phyloP scores from a whole-genome alignment of 2,797 vertebrate species.

The Pipistrellus nathusii region DNA sequence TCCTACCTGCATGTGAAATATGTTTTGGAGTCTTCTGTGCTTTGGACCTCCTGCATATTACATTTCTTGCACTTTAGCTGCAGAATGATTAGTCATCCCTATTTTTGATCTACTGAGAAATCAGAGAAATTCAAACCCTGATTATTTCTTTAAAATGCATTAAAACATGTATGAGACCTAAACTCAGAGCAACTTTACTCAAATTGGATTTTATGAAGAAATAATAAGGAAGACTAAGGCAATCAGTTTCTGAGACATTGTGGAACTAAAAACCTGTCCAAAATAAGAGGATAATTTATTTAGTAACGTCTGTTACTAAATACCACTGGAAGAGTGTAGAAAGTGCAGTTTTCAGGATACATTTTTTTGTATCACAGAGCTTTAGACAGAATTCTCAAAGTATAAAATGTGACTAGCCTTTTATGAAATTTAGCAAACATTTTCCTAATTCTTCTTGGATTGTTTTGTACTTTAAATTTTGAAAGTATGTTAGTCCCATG shows the following conservation, averaged over 20 bases:
- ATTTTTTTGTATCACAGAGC: background rate
- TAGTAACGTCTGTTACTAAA: conserved; percentile 55
- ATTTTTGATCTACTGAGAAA: conserved; percentile 82
- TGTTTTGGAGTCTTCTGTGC: conserved; percentile 80
- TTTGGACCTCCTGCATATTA: conserved; percentile 78
- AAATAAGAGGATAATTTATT: conserved; percentile 70
- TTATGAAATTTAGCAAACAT: conserved; percentile 30
- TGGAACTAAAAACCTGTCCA: conserved; percentile 61
- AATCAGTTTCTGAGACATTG: conserved; percentile 48
- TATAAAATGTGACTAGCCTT: conserved; percentile 26
- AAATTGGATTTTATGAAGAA: conserved; percentile 77
- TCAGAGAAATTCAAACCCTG: conserved; percentile 71
- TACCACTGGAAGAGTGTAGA: conserved; percentile 52
- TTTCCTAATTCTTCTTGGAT: background rate
- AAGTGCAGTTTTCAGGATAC: conserved; percentile 25
- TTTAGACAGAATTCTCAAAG: conserved; percentile 55
- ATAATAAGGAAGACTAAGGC: conserved; percentile 56
- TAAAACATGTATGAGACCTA: conserved; percentile 69
- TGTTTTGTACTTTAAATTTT: conserved; percentile 60
- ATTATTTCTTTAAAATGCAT: conserved; percentile 76
- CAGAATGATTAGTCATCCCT: conserved; percentile 80
- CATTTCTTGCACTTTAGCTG: conserved; percentile 74
- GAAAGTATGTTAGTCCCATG: conserved; percentile 11
- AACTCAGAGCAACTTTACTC: conserved; percentile 79
- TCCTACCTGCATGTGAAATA: conserved; percentile 79